phyloP scores from a whole-genome alignment of 2,797 vertebrate genomes.

The Dendrocincla fuliginosa region DNA sequence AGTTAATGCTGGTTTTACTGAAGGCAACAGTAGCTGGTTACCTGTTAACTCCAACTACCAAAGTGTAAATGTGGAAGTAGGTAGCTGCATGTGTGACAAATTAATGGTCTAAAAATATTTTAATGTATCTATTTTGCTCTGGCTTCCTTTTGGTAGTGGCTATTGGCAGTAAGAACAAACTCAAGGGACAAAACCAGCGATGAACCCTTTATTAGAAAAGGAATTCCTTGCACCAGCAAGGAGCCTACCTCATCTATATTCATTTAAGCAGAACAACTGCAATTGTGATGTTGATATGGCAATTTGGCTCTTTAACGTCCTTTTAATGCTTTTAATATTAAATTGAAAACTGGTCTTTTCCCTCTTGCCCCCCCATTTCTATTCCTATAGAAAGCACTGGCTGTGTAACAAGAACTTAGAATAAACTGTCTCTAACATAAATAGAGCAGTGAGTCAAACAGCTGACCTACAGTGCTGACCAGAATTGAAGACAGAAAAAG shows the following conservation, averaged over 20 bases:
- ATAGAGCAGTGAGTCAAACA: not conserved
- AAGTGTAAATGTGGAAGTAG: constrained; percentile 88
- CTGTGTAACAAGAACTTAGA: not conserved
- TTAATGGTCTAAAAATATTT: not conserved
- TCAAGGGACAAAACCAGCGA: not conserved
- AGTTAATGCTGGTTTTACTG: constrained; percentile 87
- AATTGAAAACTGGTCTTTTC: not conserved
- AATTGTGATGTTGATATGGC: not conserved
- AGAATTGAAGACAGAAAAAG: not conserved
- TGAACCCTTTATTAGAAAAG: not conserved
- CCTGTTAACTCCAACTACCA: constrained; percentile 82
- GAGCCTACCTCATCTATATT: not conserved
- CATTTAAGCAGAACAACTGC: not conserved
- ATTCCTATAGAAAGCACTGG: not conserved
- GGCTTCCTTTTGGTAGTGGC: not conserved
- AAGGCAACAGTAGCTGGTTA: constrained; percentile 85
- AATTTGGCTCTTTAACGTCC: not conserved
- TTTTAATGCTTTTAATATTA: not conserved
- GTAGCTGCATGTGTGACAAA: constrained; percentile 14
- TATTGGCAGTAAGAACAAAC: not conserved
- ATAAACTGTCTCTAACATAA: not conserved
- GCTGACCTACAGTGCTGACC: not conserved
- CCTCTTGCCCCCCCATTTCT: not conserved
- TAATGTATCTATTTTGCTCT: not conserved
- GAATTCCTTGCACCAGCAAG: not conserved